Conservation (phyloP, 2,113 vertebrate species). For the Camelus dromedarius region DNA sequence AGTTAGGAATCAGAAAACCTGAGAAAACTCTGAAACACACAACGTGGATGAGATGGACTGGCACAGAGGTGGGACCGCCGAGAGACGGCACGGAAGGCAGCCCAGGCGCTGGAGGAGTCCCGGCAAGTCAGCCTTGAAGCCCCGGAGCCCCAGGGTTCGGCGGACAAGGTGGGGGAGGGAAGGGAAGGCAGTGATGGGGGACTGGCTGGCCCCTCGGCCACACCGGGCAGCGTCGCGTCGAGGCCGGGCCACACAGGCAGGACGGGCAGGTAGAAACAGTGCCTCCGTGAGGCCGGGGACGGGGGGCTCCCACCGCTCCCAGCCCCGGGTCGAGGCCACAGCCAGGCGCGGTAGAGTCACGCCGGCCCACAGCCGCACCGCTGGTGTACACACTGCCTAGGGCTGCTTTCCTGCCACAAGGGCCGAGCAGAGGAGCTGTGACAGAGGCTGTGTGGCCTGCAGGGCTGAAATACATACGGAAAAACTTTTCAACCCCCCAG, state of each 20-base stretch:
- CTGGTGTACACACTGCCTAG: rapidly evolving
- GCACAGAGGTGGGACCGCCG: not conserved
- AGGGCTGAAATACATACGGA: not conserved
- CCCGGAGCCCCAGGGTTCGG: rapidly evolving
- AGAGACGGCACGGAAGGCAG: rapidly evolving
- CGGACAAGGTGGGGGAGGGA: rapidly evolving
- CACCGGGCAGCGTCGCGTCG: rapidly evolving
- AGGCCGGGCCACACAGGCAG: rapidly evolving
- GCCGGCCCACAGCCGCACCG: rapidly evolving
- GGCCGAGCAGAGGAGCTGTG: no score
- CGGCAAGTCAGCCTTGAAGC: rapidly evolving
- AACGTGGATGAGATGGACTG: rapidly evolving
- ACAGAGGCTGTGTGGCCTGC: rapidly evolving
- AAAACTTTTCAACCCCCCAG: rapidly evolving
- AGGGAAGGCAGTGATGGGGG: rapidly evolving
- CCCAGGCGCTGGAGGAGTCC: not conserved
- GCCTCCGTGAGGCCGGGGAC: rapidly evolving
- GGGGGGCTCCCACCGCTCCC: rapidly evolving
- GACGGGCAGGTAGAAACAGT: rapidly evolving
- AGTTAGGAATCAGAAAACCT: rapidly evolving
- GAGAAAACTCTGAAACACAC: no score
- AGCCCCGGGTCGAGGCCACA: not conserved
- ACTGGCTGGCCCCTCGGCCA: rapidly evolving
- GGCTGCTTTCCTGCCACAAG: rapidly evolving
- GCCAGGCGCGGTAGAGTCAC: no score